Evolutionary conservation across 2,113 vertebrate genomes (phyloP), one percentile per base, ranked within the genome.

Genomic region (Passer domesticus): DNA sequence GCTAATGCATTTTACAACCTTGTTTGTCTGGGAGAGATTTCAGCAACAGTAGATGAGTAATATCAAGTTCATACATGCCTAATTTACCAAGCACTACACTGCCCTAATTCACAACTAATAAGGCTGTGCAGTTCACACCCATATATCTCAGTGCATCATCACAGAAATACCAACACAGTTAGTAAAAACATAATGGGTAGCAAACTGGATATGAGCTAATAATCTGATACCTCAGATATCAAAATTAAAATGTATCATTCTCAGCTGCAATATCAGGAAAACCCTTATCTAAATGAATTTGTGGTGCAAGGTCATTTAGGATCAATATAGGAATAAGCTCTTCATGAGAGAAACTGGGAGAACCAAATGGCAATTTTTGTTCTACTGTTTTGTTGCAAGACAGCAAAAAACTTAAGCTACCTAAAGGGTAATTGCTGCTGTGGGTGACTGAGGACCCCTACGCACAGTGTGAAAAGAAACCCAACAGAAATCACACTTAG

Each of bases 31-130:
- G 3, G 41, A 81, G n/a, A 83, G 56, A 90, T 49, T 76, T 81
- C 75, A 95, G 79, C 79, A 90, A 53, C 64, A 56, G 49, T 23
- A 81, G 85, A 92, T 94, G 83, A 92, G 52, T 93, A 93, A 94
- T 68, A 69, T 22, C 63, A 88, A 85, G 37, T 62, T 85, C 91
- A 66, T 75, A 76, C 0, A 2, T 77, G 46, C 39, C 35, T 91
- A 85, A 87, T 73, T 95, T 86, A 82, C 83, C 47, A 80, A 86
- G 92, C 79, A 87, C 79, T 83, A 90, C 79, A 87, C 79, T 83
- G 56, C 56, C 44, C 47, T 89, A 87, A 94, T 87, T 95, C 83
- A 93, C 64, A 81, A 10, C 44, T 88, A 93, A 93, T 64, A 81
- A 81, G 52, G 49, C 76, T 67, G 37, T 67, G 59, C 49, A 75